A percentile compares a stretch with the other conserved stretches of the same genome.
Conservation (phyloP, 2,888 invertebrate genomes). For the Platycnemis pennipes region DNA sequence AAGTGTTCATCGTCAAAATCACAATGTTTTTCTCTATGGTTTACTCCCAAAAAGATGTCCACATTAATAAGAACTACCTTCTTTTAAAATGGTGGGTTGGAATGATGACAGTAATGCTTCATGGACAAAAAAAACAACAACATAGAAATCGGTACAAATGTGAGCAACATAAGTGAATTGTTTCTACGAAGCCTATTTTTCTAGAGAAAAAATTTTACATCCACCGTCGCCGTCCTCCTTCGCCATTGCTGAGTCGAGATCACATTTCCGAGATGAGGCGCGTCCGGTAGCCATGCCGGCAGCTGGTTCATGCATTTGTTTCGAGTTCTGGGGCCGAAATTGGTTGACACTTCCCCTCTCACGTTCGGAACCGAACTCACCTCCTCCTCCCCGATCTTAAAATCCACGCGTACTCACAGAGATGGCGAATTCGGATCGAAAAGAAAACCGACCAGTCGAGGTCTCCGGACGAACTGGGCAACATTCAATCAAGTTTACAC, state of each 20-base stretch:
- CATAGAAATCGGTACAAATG: not conserved
- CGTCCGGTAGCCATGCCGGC: not conserved
- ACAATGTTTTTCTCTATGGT: slow-evolving; percentile 29
- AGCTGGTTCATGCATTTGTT: not conserved
- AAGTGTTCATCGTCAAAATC: slow-evolving; percentile 8
- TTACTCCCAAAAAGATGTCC: slow-evolving; percentile 39
- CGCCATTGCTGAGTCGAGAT: slow-evolving; percentile 33
- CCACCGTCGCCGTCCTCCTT: slow-evolving; percentile 15
- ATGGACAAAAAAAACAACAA: not conserved
- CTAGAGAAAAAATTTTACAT: not conserved
- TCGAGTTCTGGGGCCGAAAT: too few species aligned
- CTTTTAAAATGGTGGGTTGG: slow-evolving; percentile 50
- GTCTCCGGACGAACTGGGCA: not conserved
- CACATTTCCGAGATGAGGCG: slow-evolving; percentile 2
- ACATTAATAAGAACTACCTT: slow-evolving; percentile 24
- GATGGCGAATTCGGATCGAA: not conserved
- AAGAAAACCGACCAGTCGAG: not conserved
- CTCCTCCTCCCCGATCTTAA: not conserved
- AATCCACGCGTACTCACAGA: not conserved
- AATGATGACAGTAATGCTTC: slow-evolving; percentile 37
- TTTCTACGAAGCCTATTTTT: not conserved
- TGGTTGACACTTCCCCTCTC: not conserved
- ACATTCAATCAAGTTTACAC: not conserved
- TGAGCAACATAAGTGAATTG: not conserved
- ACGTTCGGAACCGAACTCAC: not conserved